phyloP scores from a whole-genome alignment of 2,113 vertebrate genomes.

The Cyphomyrus plagiostoma region DNA sequence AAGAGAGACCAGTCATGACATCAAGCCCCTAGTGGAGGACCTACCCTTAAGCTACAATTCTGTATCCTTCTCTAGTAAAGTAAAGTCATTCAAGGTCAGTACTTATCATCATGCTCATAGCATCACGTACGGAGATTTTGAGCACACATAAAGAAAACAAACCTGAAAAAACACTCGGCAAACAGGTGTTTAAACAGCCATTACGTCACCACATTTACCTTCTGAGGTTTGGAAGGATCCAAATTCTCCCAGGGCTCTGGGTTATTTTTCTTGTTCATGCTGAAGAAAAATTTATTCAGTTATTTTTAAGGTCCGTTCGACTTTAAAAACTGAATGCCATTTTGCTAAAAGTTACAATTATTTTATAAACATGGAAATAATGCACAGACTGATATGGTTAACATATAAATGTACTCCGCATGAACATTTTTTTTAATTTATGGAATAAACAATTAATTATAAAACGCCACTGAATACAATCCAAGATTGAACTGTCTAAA shows the following conservation, averaged over 20 bases:
- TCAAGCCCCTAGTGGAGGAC: neutral
- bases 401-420: neutral
- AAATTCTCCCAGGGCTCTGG: slow-evolving; percentile 82
- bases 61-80: neutral
- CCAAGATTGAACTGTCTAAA: neutral
- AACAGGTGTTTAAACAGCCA: neutral
- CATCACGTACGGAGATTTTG: neutral
- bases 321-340: neutral
- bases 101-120: neutral
- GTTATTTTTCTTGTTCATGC: slow-evolving; percentile 66
- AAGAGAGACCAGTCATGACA: neutral
- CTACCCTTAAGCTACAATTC: neutral
- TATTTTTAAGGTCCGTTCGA: neutral
- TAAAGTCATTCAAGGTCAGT: neutral
- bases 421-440: neutral
- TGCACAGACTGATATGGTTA: neutral
- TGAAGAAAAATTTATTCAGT: slow-evolving; percentile 44
- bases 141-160: neutral
- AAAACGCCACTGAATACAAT: neutral
- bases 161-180: neutral
- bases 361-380: neutral
- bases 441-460: neutral
- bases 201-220: slow-evolving; percentile 59
- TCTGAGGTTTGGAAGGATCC: slow-evolving; percentile 71
- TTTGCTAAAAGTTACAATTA: neutral